These are phyloP conservation scores for Drosophila quinaria DNA, from an alignment of 2,888 invertebrate species.

Conservation along the genomic window DNA sequence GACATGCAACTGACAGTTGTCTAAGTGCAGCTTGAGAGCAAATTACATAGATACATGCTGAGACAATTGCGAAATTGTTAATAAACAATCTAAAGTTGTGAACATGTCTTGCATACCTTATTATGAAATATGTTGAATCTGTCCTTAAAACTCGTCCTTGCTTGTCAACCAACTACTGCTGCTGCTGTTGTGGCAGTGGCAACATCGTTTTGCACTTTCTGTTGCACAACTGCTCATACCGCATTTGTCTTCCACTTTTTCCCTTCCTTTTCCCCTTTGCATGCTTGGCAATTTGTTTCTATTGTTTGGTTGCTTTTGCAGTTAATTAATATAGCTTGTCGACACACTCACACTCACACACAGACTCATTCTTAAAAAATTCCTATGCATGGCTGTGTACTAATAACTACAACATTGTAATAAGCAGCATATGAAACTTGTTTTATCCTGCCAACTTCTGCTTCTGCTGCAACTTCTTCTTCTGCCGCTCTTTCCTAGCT, in stretches of 20 bases:
- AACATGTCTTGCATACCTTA: constrained; percentile 29
- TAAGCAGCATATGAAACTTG: constrained; percentile 43
- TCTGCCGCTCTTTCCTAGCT: constrained; percentile 19
- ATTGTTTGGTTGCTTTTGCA: constrained; percentile 38
- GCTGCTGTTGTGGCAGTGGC: constrained; percentile 15
- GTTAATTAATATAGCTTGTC: constrained; percentile 57
- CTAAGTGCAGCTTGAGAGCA: constrained; percentile 25
- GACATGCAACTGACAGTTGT: constrained; percentile 7
- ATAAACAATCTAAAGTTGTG: constrained; percentile 26
- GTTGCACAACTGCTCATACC: constrained; percentile 13
- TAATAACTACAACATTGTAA: constrained; percentile 40
- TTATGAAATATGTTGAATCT: constrained; percentile 28
- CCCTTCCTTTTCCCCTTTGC: not conserved
- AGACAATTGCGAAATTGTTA: constrained; percentile 19
- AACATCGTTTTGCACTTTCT: constrained; percentile 41
- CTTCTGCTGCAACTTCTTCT: constrained; percentile 1
- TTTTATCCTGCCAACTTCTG: constrained; percentile 25
- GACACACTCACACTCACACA: constrained; percentile 16
- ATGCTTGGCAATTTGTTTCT: constrained; percentile 40
- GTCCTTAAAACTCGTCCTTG: constrained; percentile 6
- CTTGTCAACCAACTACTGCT: constrained; percentile 30
- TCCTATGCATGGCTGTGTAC: constrained; percentile 24
- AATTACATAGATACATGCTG: constrained; percentile 5
- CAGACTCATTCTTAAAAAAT: constrained; percentile 10
- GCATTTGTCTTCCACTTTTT: not conserved